Evolutionary conservation across 2,888 invertebrate species (phyloP).

Genomic region (Stegana nigrithorax): DNA sequence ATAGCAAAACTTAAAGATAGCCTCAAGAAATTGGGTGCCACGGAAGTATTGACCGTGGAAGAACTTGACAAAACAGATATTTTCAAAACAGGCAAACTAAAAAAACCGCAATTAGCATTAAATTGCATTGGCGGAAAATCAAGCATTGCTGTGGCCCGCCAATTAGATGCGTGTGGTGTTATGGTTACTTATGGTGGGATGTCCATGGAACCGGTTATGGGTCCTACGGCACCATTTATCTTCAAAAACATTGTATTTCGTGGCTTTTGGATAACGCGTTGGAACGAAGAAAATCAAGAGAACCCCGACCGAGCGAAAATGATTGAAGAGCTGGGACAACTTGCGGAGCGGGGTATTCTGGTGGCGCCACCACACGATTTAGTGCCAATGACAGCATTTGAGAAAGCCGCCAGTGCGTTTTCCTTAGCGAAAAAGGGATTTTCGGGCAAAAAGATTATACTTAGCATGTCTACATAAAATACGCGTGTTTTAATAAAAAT

Average conservation of each 20-base stretch:
- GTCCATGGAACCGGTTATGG: conserved; percentile 86
- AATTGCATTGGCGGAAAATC: conserved; percentile 96
- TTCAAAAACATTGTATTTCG: conserved; percentile 83
- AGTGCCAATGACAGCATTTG: conserved; percentile 79
- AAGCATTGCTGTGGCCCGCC: conserved; percentile 82
- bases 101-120: conserved; percentile 83
- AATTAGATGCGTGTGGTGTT: conserved; percentile 78
- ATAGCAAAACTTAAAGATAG: conserved; percentile 75
- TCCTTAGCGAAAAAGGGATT: neutral
- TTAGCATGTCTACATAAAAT: neutral
- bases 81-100: conserved; percentile 72
- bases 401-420: conserved; percentile 65
- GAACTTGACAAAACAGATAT: conserved; percentile 76
- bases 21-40: conserved; percentile 83
- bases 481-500: too few species aligned
- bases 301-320: conserved; percentile 76
- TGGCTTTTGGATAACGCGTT: conserved; percentile 93
- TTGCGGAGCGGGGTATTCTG: conserved; percentile 79
- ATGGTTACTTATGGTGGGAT: conserved; percentile 97
- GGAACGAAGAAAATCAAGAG: conserved; percentile 76
- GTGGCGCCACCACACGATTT: conserved; percentile 79
- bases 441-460: neutral
- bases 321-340: conserved; percentile 78
- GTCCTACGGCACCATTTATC: conserved; percentile 83
- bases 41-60: conserved; percentile 85